phyloP scores from a whole-genome alignment of 2,888 invertebrate species.

The Phengaris arion region DNA sequence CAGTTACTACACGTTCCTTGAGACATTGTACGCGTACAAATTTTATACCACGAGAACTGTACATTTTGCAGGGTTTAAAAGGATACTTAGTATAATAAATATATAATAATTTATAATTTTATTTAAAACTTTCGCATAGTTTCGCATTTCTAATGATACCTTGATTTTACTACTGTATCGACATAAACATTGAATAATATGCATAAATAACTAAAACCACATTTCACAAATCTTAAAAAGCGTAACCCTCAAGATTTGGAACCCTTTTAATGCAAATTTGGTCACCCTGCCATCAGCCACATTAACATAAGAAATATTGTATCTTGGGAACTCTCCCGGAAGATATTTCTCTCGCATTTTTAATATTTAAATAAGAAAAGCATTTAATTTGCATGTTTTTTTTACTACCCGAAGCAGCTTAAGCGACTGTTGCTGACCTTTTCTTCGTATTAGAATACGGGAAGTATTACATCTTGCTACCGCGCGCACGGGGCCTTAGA shows the following conservation, averaged over 20 bases:
- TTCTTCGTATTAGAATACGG: background rate
- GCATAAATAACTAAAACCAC: background rate
- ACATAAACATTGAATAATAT: background rate
- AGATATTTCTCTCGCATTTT: conserved; percentile 2
- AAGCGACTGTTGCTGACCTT: background rate
- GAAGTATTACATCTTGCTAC: background rate
- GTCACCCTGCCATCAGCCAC: background rate
- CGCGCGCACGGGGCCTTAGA: background rate
- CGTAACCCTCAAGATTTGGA: background rate
- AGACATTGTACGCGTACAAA: no score
- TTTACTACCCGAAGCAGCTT: background rate
- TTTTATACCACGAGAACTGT: no score
- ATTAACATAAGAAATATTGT: background rate
- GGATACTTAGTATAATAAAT: no score
- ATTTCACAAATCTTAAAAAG: background rate
- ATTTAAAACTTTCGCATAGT: no score
- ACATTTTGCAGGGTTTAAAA: no score
- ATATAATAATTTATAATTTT: no score
- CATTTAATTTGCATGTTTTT: background rate
- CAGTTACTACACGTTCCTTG: no score
- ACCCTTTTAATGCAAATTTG: conserved; percentile 11
- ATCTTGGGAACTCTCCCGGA: conserved; percentile 16
- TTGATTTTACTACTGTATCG: background rate
- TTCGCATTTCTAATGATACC: background rate
- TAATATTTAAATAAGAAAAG: conserved; percentile 18